Evolutionary conservation across 2,113 vertebrate species (phyloP), one percentile per base, ranked within the genome.

Genomic region (Cynoglossus semilaevis): DNA sequence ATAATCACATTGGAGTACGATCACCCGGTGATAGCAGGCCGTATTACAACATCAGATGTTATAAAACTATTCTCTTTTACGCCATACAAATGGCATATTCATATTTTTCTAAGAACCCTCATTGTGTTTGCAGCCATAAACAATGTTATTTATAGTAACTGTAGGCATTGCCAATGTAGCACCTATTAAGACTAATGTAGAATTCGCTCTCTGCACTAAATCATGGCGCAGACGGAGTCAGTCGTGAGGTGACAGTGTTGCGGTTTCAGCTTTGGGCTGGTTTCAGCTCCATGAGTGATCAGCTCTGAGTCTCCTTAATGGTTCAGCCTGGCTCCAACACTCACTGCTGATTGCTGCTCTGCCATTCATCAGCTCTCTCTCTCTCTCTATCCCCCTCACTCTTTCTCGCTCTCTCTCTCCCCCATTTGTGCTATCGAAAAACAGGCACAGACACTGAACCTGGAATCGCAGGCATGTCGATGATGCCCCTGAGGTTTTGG

Each of bases 401-500:
- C 53, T 34, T 14, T 29, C 55, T 35, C 22, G 22, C 66, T 58
- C 15, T 38, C 66, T 58, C 15, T 38, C 48, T 43, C 47, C 70
- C 58, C 15, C 14, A 7, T 47, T 70, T 41, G 38, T 59, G 38
- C 53, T 47, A 49, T 67, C 44, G 64, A 60, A 68, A 43, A 63
- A 48, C 37, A 51, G 58, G 14, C 47, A 17, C 8, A 58, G 38
- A 57, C 19, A 38, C 63, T 46, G 16, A 49, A 67, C 44, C 67
- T 72, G 67, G 43, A 60, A 67, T 49, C 61, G 53, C 61, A 69
- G 17, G 62, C 57, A 63, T 62, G 78, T 62, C 62, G 68, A 75
- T 76, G 71, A 75, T 63, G 65, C 73, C 82, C 64, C 67, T 45
- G 56, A 67, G 80, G 72, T 69, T 67, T 52, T 11, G 46, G 9